Evolutionary conservation across 2,888 invertebrate genomes (phyloP).

Genomic region (Amphimallon solstitiale): DNA sequence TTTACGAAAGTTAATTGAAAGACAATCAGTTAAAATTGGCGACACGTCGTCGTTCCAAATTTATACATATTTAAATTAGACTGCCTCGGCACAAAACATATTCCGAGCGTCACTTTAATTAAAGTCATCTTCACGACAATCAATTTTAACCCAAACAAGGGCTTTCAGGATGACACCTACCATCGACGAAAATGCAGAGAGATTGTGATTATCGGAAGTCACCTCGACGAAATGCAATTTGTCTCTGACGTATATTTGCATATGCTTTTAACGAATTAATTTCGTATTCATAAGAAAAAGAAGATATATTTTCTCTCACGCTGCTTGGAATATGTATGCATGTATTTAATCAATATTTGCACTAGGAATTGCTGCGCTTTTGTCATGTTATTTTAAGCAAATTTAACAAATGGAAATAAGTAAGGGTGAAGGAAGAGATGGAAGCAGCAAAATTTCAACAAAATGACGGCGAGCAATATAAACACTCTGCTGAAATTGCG

Average conservation of each 20-base stretch:
- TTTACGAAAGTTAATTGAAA: not conserved
- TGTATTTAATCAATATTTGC: not conserved
- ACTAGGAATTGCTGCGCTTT: no score
- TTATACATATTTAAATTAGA: conserved; percentile 26
- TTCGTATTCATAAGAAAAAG: conserved; percentile 18
- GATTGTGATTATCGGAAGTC: conserved; percentile 18
- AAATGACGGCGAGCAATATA: no score
- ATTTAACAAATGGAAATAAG: not conserved
- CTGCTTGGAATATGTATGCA: not conserved
- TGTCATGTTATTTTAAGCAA: no score
- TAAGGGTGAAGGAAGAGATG: no score
- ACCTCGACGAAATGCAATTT: conserved; percentile 19
- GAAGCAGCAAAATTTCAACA: no score
- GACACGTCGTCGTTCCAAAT: conserved; percentile 8
- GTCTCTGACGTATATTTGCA: conserved; percentile 16
- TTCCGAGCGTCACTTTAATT: conserved; percentile 19
- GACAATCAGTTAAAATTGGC: not conserved
- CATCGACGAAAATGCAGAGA: not conserved
- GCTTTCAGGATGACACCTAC: conserved; percentile 19
- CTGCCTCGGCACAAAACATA: conserved; percentile 18
- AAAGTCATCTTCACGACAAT: conserved; percentile 21
- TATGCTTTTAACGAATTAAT: conserved; percentile 22
- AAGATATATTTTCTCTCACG: conserved; percentile 7
- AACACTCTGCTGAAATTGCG: not conserved
- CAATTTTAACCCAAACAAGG: conserved; percentile 6